A percentile compares a stretch with the other conserved stretches of the same genome.
Evolutionary conservation across 2,888 invertebrate species (phyloP).

Genomic region (Caenorhabditis sp.): DNA sequence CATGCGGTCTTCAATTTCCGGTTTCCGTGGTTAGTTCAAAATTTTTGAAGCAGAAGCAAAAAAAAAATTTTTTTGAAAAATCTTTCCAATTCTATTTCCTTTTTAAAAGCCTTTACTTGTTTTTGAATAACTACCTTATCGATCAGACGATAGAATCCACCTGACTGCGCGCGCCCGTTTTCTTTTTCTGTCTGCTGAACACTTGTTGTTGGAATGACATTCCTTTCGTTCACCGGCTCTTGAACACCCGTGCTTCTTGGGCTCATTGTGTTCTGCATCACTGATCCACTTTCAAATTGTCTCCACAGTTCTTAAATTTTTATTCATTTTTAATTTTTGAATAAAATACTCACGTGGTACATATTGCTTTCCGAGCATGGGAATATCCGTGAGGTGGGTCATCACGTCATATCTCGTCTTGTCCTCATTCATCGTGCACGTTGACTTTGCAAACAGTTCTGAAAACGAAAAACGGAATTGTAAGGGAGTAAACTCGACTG

Average conservation of each 20-base stretch:
- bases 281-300: conserved; percentile 19
- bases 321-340: not conserved
- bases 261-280: not conserved
- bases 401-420: conserved; percentile 44
- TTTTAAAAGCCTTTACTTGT: not conserved
- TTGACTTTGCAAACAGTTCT: conserved; percentile 12
- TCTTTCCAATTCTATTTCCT: not conserved
- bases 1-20: not conserved
- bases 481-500: conserved; percentile 40
- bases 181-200: conserved; percentile 19
- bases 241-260: not conserved
- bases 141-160: conserved; percentile 6
- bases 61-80: no score
- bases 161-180: conserved; percentile 8
- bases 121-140: conserved; percentile 42
- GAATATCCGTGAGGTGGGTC: conserved; percentile 53
- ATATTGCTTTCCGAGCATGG: conserved; percentile 55
- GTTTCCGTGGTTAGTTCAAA: no score
- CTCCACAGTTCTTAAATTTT: conserved; percentile 30
- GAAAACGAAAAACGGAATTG: conserved; percentile 23
- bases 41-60: no score
- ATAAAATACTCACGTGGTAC: conserved; percentile 44
- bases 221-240: conserved; percentile 22
- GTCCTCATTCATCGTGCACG: conserved; percentile 11
- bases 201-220: conserved; percentile 7